Evolutionary conservation across 2,888 invertebrate genomes (phyloP), one percentile per base, ranked within the genome.

Genomic region (Argyresthia albistria): DNA sequence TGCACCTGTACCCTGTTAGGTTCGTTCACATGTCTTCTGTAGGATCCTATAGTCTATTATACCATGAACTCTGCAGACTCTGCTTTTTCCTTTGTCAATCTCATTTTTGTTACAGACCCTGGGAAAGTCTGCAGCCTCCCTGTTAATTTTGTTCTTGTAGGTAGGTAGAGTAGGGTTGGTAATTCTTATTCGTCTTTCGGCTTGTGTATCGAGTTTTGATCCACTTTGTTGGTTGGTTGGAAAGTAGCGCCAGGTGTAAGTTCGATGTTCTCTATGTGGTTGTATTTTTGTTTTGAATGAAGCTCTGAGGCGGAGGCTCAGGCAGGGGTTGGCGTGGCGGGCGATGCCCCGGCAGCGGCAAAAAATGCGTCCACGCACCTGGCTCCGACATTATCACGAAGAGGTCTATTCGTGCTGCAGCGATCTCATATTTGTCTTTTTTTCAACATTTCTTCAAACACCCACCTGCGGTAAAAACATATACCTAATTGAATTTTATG

Each of bases 271-370:
- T 25, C 25, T 68, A 61, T 57, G 65, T 60, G 65, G 67, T 67
- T 78, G 78, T 78, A 74, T 70, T 78, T 80, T 78, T 76, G 69
- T 76, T 78, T 75, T 69, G 67, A 68, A 72, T 61, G 64, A 66
- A 66, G 69, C 67, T 67, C 67, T 54, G 43, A 49, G 51, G n/a
- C n/a, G n/a, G n/a, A n/a, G 54, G 54, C 35, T 63, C 62, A 56
- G 65, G 70, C 25, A 25, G 25, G 75, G 70, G 8, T 12, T 37
- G 49, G n/a, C n/a, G 69, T 71, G 60, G 58, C 61, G 56, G 60
- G 66, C 67, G 62, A 55, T 56, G 59, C 57, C 55, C 56, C 57
- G 58, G 56, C 57, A n/a, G 47, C 54, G 53, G 61, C 64, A 74
- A 73, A 71, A 69, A 67, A 64, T 55, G 55, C 51, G 63, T 56